These are phyloP conservation scores for Phoenicopterus ruber DNA, from an alignment of 2,113 vertebrate species.

Conservation along the genomic window DNA sequence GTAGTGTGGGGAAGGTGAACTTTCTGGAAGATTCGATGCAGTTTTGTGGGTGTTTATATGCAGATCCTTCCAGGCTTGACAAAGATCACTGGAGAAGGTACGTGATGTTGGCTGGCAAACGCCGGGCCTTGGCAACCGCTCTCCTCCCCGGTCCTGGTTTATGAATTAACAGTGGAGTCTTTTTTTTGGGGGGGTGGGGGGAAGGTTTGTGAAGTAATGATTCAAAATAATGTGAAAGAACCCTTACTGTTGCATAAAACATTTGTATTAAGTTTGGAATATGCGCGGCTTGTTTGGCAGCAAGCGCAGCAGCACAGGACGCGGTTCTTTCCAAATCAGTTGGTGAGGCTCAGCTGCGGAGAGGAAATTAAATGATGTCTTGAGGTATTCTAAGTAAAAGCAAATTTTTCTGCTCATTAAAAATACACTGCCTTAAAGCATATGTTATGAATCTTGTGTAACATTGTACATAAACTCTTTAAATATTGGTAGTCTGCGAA, in stretches of 20 bases:
- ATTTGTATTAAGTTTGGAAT: not conserved
- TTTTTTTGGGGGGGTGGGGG: not conserved
- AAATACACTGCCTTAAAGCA: not conserved
- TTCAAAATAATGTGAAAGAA: not conserved
- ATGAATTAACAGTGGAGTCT: not conserved
- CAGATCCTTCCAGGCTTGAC: not conserved
- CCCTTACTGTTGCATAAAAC: not conserved
- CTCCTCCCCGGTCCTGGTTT: not conserved
- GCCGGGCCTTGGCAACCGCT: accelerated
- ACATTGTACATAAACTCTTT: not conserved
- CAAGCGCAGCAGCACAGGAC: not conserved
- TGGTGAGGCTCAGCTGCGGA: not conserved
- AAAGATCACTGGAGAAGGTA: not conserved
- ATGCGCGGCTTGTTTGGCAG: not conserved
- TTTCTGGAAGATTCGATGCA: not conserved
- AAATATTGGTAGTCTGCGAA: not conserved
- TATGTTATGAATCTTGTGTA: not conserved
- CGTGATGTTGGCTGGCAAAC: not conserved
- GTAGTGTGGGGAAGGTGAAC: not conserved
- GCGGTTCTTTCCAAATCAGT: not conserved
- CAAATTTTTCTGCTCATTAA: not conserved
- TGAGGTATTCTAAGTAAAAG: not conserved
- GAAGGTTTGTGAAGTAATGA: not conserved
- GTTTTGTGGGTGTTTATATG: not conserved
- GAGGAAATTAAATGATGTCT: not conserved